A percentile compares a stretch with the other conserved stretches of the same genome.
phyloP scores from a whole-genome alignment of 1,140 invertebrate genomes.

The Drosophila grimshawi region DNA sequence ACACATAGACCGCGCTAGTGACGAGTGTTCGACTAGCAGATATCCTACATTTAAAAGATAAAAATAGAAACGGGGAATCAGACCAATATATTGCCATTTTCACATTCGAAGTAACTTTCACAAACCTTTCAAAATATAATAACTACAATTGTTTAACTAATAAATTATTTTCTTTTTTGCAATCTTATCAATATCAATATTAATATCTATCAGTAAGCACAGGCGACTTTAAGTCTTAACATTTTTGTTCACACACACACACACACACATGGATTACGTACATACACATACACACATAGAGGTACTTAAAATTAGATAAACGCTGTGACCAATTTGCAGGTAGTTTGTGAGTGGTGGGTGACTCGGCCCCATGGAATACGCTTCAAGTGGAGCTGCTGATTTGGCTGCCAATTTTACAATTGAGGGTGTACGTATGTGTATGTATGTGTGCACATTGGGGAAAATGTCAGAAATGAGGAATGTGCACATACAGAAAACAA shows the following conservation, averaged over 20 bases:
- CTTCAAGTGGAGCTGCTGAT: slow-evolving; percentile 4
- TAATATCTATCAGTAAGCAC: slow-evolving; percentile 12
- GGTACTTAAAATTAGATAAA: slow-evolving; percentile 28
- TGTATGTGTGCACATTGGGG: slow-evolving; percentile 32
- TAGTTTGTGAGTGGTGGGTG: slow-evolving; percentile 8
- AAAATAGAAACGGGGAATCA: too few relatives aligned
- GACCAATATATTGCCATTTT: too few relatives aligned
- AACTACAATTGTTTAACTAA: neutral
- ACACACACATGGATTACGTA: neutral
- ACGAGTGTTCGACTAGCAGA: neutral
- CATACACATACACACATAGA: slow-evolving; percentile 5
- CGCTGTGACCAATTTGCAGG: slow-evolving; percentile 31
- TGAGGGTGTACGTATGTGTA: slow-evolving; percentile 1
- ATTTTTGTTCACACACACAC: slow-evolving; percentile 3
- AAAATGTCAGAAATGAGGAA: slow-evolving; percentile 47
- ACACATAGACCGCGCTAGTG: neutral
- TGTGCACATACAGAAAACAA: slow-evolving; percentile 14
- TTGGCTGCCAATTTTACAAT: slow-evolving; percentile 16
- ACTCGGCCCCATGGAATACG: slow-evolving; percentile 18
- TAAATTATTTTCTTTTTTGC: neutral
- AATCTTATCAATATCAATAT: slow-evolving; percentile 48
- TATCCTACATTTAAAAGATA: neutral
- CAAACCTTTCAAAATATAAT: too few relatives aligned
- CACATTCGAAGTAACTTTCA: too few relatives aligned
- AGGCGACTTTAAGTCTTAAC: slow-evolving; percentile 27